phyloP scores from a whole-genome alignment of 1,140 invertebrate genomes.

The Phymorhynchus buccinoides region DNA sequence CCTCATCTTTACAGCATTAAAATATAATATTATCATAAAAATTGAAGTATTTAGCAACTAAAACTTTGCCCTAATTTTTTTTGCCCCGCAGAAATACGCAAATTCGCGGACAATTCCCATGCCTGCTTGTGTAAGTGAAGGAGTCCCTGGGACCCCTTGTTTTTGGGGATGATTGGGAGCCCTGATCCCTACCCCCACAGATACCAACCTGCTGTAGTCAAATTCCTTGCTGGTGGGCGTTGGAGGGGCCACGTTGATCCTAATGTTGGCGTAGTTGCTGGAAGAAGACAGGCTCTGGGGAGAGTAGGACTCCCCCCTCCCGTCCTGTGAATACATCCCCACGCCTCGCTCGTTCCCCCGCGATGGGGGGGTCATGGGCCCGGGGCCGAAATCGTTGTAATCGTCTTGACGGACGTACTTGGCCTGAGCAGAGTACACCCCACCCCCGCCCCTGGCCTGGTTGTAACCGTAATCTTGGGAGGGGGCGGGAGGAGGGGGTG shows the following conservation, averaged over 20 bases:
- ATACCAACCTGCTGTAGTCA: slow-evolving; percentile 34
- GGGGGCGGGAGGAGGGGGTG: slow-evolving; percentile 45
- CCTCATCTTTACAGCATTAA: no score
- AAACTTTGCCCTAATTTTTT: no score
- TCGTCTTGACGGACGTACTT: slow-evolving; percentile 41
- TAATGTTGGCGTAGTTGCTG: slow-evolving; percentile 47
- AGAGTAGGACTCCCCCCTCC: slow-evolving; percentile 15
- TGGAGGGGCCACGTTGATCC: slow-evolving; percentile 47
- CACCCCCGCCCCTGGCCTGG: slow-evolving; percentile 33
- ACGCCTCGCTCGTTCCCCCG: background rate
- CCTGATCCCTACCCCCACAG: no score
- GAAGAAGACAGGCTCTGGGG: background rate
- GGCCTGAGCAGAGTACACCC: slow-evolving; percentile 36
- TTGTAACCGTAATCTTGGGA: slow-evolving; percentile 37
- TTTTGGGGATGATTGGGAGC: no score
- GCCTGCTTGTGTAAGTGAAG: no score
- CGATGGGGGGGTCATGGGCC: slow-evolving; percentile 28
- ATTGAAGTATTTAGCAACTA: no score
- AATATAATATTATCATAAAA: no score
- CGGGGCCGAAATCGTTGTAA: slow-evolving; percentile 41
- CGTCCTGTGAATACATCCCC: background rate
- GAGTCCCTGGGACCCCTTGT: no score
- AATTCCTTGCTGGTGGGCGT: slow-evolving; percentile 47
- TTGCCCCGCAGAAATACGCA: no score
- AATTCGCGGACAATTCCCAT: no score